Evolutionary conservation across 2,797 vertebrate species (phyloP).

Genomic region (Mormyrops boulengeri): DNA sequence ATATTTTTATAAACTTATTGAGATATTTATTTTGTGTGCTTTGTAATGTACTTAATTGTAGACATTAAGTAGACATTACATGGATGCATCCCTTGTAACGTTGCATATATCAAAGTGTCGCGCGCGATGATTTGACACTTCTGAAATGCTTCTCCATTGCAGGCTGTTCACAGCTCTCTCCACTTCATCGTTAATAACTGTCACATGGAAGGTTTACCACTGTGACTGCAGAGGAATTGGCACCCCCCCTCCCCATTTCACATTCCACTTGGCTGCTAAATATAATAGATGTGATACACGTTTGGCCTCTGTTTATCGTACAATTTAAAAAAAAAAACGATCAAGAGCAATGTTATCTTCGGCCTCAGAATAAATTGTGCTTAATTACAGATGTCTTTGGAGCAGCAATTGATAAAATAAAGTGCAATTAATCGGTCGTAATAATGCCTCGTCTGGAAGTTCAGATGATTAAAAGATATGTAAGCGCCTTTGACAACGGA

Average conservation of each 20-base stretch:
- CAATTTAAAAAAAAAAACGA: neutral
- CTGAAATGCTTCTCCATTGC: neutral
- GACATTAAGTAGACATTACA: neutral
- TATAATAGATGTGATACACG: neutral
- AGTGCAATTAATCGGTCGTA: conserved; percentile 11
- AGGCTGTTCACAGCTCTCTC: neutral
- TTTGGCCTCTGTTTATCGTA: neutral
- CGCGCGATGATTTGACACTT: neutral
- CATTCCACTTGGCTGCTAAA: neutral
- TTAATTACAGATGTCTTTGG: conserved; percentile 7
- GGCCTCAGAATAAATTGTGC: conserved; percentile 8
- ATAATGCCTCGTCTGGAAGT: conserved; percentile 6
- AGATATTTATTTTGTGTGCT: neutral
- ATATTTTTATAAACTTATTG: neutral
- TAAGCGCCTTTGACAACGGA: conserved; percentile 8
- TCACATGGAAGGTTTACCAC: neutral
- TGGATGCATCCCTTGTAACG: neutral
- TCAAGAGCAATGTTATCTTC: neutral
- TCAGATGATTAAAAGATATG: conserved; percentile 15
- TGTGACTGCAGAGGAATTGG: neutral
- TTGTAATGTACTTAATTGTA: neutral
- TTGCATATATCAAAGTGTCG: neutral
- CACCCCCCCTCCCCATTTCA: neutral
- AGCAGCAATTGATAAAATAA: conserved; percentile 5
- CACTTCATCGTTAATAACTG: neutral